These are phyloP conservation scores for Piezodorus guildinii DNA, from an alignment of 1,140 invertebrate genomes.

Conservation along the genomic window DNA sequence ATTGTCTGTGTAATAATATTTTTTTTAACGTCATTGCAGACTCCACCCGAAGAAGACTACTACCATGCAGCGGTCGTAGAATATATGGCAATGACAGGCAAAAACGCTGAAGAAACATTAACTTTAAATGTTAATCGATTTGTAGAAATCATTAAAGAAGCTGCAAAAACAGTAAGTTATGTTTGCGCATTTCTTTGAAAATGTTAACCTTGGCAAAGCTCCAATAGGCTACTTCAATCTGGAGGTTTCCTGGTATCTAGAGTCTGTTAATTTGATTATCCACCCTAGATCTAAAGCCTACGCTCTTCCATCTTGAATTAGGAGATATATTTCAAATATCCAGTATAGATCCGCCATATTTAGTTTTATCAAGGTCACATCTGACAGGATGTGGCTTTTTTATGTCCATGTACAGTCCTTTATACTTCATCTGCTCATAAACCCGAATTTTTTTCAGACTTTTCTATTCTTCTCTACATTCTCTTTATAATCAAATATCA, in stretches of 20 bases:
- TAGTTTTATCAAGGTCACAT: neutral
- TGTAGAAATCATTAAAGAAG: neutral
- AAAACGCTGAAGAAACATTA: neutral
- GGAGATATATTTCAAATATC: too few species aligned
- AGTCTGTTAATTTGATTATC: too few species aligned
- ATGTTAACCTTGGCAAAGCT: neutral
- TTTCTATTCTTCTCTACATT: too few species aligned
- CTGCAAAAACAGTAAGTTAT: neutral
- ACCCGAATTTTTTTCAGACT: too few species aligned
- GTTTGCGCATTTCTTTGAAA: neutral
- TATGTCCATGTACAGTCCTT: neutral
- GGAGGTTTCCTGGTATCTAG: too few species aligned
- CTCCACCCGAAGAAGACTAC: neutral
- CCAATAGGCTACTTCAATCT: too few species aligned
- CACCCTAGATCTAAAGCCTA: too few species aligned
- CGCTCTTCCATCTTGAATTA: too few species aligned
- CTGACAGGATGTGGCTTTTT: neutral
- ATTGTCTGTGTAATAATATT: too few species aligned
- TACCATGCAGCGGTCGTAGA: slow-evolving; percentile 8
- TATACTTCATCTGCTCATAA: too few species aligned
- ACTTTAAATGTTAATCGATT: neutral
- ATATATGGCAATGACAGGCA: neutral
- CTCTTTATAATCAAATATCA: too few species aligned
- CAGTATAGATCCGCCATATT: neutral
- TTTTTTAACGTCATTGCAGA: neutral